Evolutionary conservation across 2,797 vertebrate species (phyloP).

Genomic region (Loris lydekkerianus): DNA sequence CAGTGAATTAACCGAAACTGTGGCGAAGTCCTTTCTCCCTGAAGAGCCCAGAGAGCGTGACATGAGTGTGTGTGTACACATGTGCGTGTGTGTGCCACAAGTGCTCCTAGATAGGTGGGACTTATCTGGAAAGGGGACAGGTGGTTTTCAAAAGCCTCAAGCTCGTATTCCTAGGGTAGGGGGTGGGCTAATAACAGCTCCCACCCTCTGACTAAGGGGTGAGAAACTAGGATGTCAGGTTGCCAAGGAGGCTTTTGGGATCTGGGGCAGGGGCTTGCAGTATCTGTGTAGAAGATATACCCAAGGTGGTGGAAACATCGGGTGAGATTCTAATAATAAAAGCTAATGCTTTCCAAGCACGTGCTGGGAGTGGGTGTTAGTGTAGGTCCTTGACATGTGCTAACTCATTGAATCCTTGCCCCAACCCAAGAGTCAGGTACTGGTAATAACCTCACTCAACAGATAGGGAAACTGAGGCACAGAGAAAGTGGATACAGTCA

Average conservation of each 20-base stretch:
- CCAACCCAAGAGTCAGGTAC: background rate
- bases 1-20: slow-evolving; percentile 84
- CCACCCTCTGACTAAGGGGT: background rate
- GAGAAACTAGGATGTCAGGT: background rate
- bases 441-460: background rate
- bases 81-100: background rate
- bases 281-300: background rate
- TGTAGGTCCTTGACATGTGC: background rate
- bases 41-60: background rate
- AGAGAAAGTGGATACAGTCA: background rate
- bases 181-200: background rate
- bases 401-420: background rate
- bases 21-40: slow-evolving; percentile 57
- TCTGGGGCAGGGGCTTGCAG: no score
- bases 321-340: background rate
- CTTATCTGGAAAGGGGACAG: slow-evolving; percentile 73
- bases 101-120: background rate
- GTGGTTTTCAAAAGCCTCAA: slow-evolving; percentile 54
- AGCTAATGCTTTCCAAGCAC: background rate
- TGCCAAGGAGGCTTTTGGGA: background rate
- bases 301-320: background rate
- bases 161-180: background rate
- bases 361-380: background rate
- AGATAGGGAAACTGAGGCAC: background rate
- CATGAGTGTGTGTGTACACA: rapidly evolving